Conservation (phyloP, 2,797 vertebrate species). For the Chrysocyon brachyurus region DNA sequence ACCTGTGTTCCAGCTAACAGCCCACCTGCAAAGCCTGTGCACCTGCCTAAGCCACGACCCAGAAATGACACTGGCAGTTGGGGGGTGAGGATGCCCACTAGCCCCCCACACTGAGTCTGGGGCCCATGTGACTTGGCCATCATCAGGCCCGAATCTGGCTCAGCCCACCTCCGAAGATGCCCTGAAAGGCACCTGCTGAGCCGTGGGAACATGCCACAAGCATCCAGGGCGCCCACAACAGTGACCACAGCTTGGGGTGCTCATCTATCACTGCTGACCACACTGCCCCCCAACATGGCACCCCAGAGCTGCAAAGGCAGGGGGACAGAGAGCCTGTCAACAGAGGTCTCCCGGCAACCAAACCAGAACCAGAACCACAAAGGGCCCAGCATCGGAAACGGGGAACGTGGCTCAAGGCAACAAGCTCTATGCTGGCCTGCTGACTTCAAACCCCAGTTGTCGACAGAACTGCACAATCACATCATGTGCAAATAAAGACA, state of each 20-base stretch:
- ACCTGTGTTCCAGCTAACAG: background rate
- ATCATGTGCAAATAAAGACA: background rate
- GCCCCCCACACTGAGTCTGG: background rate
- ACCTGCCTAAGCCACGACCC: background rate
- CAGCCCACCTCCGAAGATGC: background rate
- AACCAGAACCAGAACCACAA: background rate
- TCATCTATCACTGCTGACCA: background rate
- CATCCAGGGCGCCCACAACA: fast-evolving
- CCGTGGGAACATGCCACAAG: background rate
- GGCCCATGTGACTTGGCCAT: background rate
- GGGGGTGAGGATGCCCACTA: no score
- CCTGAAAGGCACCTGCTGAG: background rate
- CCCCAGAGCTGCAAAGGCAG: background rate
- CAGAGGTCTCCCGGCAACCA: background rate
- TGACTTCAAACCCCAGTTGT: slow-evolving; percentile 3
- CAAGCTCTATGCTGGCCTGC: background rate
- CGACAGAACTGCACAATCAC: background rate
- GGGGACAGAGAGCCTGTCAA: background rate
- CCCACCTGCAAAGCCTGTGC: background rate
- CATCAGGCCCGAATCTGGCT: background rate
- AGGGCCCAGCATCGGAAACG: background rate
- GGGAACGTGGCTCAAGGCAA: background rate
- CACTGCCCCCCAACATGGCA: background rate
- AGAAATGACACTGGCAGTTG: background rate
- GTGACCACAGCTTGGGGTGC: background rate